A percentile compares a stretch with the other conserved stretches of the same genome.
These are phyloP conservation scores for Achlya flavicornis DNA, from an alignment of 2,888 invertebrate species.

Conservation along the genomic window DNA sequence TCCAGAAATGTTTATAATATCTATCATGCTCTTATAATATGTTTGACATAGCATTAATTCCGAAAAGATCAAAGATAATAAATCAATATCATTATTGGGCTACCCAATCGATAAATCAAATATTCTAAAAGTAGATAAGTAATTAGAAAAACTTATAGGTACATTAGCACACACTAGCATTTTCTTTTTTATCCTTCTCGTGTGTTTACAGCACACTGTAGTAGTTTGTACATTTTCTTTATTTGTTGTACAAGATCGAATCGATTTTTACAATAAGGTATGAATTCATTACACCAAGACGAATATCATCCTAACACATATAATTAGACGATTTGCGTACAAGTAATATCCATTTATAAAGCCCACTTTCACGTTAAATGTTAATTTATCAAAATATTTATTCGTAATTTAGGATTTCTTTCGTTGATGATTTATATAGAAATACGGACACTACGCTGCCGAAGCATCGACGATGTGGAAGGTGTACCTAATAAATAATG, in stretches of 20 bases:
- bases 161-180: conserved; percentile 52
- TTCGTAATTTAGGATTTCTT: conserved; percentile 48
- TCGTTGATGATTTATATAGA: conserved; percentile 45
- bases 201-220: conserved; percentile 32
- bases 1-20: conserved; percentile 40
- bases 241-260: conserved; percentile 40
- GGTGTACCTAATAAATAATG: neutral
- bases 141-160: conserved; percentile 45
- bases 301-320: conserved; percentile 47
- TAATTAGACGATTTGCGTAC: conserved; percentile 53
- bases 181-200: conserved; percentile 27
- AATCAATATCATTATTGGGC: conserved; percentile 52
- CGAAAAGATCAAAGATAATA: conserved; percentile 47
- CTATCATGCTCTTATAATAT: conserved; percentile 68
- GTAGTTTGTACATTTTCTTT: conserved; percentile 52
- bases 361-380: conserved; percentile 62
- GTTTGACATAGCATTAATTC: conserved; percentile 62
- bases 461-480: neutral
- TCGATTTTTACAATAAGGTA: conserved; percentile 57
- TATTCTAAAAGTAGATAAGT: conserved; percentile 44
- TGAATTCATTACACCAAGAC: conserved; percentile 59
- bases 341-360: conserved; percentile 63
- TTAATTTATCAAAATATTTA: conserved; percentile 67
- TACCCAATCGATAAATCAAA: conserved; percentile 48
- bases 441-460: neutral